These are phyloP conservation scores for Cordilura impudica DNA, from an alignment of 2,888 invertebrate species.

Conservation along the genomic window DNA sequence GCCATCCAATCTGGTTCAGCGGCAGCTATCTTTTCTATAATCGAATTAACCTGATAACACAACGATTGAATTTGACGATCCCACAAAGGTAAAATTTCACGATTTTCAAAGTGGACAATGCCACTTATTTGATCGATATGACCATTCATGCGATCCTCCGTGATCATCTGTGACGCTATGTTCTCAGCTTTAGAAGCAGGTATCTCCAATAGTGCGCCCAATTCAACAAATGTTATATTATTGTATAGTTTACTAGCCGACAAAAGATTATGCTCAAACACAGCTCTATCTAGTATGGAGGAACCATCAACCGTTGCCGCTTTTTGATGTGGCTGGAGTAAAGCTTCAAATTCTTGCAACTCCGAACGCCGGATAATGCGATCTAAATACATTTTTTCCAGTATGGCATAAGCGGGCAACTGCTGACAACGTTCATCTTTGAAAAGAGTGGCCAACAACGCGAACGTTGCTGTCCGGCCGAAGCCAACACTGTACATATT, in stretches of 20 bases:
- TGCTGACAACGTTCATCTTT: slow-evolving; percentile 99
- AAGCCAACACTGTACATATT: slow-evolving; percentile 97
- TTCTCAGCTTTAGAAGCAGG: slow-evolving; percentile 95
- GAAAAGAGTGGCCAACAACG: slow-evolving; percentile 97
- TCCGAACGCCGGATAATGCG: slow-evolving; percentile 95
- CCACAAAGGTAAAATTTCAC: slow-evolving; percentile 96
- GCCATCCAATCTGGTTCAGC: slow-evolving; percentile 96
- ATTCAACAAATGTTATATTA: slow-evolving; percentile 97
- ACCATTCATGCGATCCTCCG: slow-evolving; percentile 97
- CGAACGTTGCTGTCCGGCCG: slow-evolving; percentile 97
- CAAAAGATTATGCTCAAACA: slow-evolving; percentile 97
- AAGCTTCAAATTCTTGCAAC: slow-evolving; percentile 93
- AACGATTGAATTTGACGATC: slow-evolving; percentile 98
- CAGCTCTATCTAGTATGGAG: slow-evolving; percentile 96
- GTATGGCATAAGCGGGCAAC: slow-evolving; percentile 94
- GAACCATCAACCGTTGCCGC: slow-evolving; percentile 88
- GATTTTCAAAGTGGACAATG: slow-evolving; percentile 97
- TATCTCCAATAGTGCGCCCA: slow-evolving; percentile 95
- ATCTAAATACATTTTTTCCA: slow-evolving; percentile 99
- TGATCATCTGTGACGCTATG: slow-evolving; percentile 99
- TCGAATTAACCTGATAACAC: slow-evolving; percentile 97
- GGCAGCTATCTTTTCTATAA: slow-evolving; percentile 95
- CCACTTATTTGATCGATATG: slow-evolving; percentile 99
- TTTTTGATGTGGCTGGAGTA: slow-evolving; percentile 96
- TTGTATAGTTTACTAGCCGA: slow-evolving; percentile 99